Evolutionary conservation across 2,113 vertebrate species (phyloP).

Genomic region (Oceanites oceanicus): DNA sequence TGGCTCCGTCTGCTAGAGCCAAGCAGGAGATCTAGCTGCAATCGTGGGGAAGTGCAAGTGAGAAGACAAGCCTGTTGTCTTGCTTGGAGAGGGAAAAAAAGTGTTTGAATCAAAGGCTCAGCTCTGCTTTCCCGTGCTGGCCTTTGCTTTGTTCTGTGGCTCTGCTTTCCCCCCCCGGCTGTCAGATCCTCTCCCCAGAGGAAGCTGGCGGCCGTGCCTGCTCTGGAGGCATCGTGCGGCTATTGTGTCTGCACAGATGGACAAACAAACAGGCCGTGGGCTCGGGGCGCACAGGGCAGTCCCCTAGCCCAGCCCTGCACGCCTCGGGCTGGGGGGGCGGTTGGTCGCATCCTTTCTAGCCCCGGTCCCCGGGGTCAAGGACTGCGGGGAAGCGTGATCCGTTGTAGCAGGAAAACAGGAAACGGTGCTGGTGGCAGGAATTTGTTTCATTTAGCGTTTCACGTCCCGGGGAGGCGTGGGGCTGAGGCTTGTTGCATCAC

Average conservation of each 20-base stretch:
- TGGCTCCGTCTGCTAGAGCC: not conserved
- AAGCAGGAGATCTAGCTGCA: not conserved
- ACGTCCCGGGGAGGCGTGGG: not conserved
- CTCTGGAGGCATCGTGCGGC: not conserved
- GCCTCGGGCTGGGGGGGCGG: not conserved
- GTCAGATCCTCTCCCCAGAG: not conserved
- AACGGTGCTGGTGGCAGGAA: not conserved
- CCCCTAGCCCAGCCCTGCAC: not conserved
- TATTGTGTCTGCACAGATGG: not conserved
- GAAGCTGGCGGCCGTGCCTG: not conserved
- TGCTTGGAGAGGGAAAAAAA: not conserved
- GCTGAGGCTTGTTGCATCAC: not conserved
- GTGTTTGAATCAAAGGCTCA: not conserved
- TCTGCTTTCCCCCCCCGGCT: not conserved
- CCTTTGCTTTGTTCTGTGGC: conserved; percentile 12
- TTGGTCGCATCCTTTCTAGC: not conserved
- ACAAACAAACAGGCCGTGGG: not conserved
- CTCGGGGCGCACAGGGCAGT: not conserved
- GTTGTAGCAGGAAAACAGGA: conserved; percentile 41
- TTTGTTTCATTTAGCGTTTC: not conserved
- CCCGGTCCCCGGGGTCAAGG: not conserved
- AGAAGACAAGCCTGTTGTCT: not conserved
- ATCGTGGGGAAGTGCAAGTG: not conserved
- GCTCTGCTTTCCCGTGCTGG: not conserved
- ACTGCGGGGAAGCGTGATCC: not conserved